A percentile compares a stretch with the other conserved stretches of the same genome.
Evolutionary conservation across 2,888 invertebrate genomes (phyloP).

Genomic region (Chydorus sphaericus): DNA sequence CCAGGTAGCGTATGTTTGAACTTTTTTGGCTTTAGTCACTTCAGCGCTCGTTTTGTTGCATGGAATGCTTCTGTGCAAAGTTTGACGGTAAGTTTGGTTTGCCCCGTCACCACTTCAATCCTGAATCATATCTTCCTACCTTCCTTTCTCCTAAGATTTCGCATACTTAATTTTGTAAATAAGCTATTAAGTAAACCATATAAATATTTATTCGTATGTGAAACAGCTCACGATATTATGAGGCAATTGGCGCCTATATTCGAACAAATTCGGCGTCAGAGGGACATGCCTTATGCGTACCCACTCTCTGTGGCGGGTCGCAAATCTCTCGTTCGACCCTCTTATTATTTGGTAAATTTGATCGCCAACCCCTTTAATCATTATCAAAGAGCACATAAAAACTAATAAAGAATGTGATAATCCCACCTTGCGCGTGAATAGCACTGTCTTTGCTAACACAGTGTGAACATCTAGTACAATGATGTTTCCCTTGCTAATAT

Average conservation of each 20-base stretch:
- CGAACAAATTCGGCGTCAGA: conserved; percentile 79
- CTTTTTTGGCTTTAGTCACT: not conserved
- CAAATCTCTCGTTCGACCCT: conserved; percentile 46
- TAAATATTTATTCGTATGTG: not conserved
- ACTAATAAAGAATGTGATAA: no score
- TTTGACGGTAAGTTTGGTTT: conserved; percentile 1
- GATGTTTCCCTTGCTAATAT: no score
- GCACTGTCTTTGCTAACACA: no score
- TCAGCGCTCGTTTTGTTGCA: not conserved
- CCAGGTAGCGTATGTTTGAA: not conserved
- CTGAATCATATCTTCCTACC: no score
- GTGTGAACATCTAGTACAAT: no score
- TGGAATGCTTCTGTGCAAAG: not conserved
- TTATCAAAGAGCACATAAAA: no score
- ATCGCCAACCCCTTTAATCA: no score
- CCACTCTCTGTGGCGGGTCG: conserved; percentile 46
- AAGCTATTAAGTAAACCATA: not conserved
- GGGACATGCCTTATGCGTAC: conserved; percentile 76
- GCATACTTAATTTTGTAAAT: no score
- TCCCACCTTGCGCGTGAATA: no score
- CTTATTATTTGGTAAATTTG: conserved; percentile 59
- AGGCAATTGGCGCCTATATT: conserved; percentile 91
- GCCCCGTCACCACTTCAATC: no score
- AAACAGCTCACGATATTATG: conserved; percentile 78
- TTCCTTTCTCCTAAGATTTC: no score